A percentile compares a stretch with the other conserved stretches of the same genome.
Conservation (phyloP, 2,113 vertebrate genomes). For the Eretmochelys imbricata region DNA sequence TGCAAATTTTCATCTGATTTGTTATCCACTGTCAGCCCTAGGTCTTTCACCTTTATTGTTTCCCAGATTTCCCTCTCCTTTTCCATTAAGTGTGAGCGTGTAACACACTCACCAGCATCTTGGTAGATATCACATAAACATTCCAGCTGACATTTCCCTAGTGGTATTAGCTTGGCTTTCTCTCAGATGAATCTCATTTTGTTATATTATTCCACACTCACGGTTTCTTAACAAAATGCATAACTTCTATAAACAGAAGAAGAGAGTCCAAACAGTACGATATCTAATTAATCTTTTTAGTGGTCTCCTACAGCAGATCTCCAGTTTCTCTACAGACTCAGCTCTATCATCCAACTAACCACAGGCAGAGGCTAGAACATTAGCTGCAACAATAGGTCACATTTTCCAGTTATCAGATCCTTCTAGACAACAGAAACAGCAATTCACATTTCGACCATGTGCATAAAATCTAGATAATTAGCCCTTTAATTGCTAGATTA, state of each 20-base stretch:
- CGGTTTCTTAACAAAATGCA: constrained; percentile 31
- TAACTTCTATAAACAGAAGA: constrained; percentile 27
- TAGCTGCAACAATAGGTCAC: constrained; percentile 27
- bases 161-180: constrained; percentile 39
- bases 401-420: background rate
- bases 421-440: constrained; percentile 26
- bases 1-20: background rate
- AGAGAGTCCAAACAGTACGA: background rate
- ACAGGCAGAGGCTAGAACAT: background rate
- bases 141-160: constrained; percentile 15
- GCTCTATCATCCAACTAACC: background rate
- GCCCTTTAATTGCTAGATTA: constrained; percentile 29
- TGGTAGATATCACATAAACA: background rate
- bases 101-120: background rate
- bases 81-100: background rate
- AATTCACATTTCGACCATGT: constrained; percentile 41
- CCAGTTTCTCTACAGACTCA: background rate
- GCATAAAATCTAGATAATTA: constrained; percentile 72
- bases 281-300: constrained; percentile 8
- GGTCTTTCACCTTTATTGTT: background rate
- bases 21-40: background rate
- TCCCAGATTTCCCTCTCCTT: background rate
- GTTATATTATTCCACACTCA: background rate
- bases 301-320: background rate
- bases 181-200: constrained; percentile 40